Percentiles rank a stretch among this genome's conserved stretches.
These are phyloP conservation scores for Boloria selene DNA, from an alignment of 2,888 invertebrate genomes.

Conservation along the genomic window DNA sequence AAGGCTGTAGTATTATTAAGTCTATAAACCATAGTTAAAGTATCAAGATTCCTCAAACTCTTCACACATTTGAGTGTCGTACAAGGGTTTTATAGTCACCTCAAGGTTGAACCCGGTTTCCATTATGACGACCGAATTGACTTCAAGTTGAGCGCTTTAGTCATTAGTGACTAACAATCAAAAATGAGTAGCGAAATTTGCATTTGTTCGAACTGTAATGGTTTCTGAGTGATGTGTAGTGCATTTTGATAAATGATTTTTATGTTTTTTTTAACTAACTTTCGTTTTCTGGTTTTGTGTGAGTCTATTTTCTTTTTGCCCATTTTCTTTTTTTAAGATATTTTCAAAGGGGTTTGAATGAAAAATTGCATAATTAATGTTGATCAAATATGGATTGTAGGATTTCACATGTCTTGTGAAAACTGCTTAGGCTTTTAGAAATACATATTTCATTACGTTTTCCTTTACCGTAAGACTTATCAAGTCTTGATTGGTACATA, in stretches of 20 bases:
- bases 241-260: conserved; percentile 17
- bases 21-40: conserved; percentile 51
- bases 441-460: too few species aligned
- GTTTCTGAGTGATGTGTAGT: conserved; percentile 21
- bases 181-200: conserved; percentile 38
- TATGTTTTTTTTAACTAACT: too few species aligned
- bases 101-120: conserved; percentile 58
- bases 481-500: too few species aligned
- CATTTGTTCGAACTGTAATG: conserved; percentile 32
- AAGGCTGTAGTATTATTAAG: neutral
- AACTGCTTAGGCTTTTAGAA: too few species aligned
- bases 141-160: conserved; percentile 34
- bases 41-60: conserved; percentile 52
- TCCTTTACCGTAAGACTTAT: too few species aligned
- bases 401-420: too few species aligned
- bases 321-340: too few species aligned
- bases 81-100: conserved; percentile 65
- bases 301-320: too few species aligned
- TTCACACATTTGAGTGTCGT: conserved; percentile 53
- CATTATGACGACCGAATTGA: conserved; percentile 57
- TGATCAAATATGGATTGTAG: too few species aligned
- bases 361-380: too few species aligned
- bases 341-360: too few species aligned
- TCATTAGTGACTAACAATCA: conserved; percentile 44
- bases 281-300: too few species aligned